phyloP scores from a whole-genome alignment of 2,113 vertebrate species.

The Suricata suricatta region DNA sequence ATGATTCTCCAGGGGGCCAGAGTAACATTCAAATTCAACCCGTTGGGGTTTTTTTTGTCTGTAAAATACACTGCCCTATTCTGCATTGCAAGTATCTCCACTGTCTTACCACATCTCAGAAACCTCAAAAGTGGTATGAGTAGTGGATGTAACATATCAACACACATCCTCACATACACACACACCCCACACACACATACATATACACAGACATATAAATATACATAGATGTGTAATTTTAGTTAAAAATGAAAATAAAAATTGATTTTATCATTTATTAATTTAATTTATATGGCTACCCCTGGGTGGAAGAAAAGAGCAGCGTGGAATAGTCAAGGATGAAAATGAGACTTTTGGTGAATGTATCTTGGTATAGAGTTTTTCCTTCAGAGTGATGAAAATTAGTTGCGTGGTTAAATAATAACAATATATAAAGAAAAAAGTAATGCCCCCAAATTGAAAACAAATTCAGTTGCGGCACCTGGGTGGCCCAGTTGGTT shows the following conservation, averaged over 20 bases:
- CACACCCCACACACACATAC: not conserved
- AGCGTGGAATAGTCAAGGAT: not conserved
- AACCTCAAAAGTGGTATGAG: not conserved
- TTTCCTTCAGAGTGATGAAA: not conserved
- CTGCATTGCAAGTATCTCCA: not conserved
- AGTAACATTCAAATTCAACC: not conserved
- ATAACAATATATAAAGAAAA: not conserved
- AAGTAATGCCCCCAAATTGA: not conserved
- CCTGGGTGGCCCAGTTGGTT: too few species aligned
- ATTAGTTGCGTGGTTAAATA: not conserved
- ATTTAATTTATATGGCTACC: not conserved
- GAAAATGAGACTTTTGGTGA: not conserved
- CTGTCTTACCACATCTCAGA: not conserved
- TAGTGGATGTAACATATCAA: not conserved
- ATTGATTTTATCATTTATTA: not conserved
- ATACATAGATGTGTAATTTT: not conserved
- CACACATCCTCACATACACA: not conserved
- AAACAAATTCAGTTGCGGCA: not conserved
- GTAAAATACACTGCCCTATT: not conserved
- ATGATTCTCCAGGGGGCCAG: not conserved
- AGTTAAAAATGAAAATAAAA: constrained; percentile 8
- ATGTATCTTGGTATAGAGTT: not conserved
- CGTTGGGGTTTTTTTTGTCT: not conserved
- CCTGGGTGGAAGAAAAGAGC: not conserved
- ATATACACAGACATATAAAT: not conserved